Percentiles rank a stretch among this genome's conserved stretches.
Conservation (phyloP, 1,140 invertebrate genomes). For the Pogonognathellus flavescens region DNA sequence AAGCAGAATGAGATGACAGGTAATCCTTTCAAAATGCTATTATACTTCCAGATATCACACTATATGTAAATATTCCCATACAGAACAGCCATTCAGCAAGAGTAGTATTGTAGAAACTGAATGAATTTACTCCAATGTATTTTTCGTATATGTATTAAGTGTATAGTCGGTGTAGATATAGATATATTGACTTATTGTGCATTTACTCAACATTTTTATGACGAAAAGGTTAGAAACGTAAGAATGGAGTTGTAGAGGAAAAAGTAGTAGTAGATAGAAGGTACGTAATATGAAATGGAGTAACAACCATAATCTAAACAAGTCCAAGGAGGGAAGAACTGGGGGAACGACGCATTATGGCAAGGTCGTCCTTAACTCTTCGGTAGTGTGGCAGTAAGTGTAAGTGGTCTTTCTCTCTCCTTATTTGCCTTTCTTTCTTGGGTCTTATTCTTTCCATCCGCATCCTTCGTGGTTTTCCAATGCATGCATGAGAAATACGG, state of each 20-base stretch:
- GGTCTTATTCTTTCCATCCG: neutral
- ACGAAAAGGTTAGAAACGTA: conserved; percentile 29
- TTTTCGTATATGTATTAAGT: too few species aligned
- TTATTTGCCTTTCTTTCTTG: neutral
- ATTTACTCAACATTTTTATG: neutral
- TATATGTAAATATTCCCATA: too few species aligned
- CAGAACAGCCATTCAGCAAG: too few species aligned
- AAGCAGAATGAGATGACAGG: conserved; percentile 12
- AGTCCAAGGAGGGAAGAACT: conserved; percentile 41
- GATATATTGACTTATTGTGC: neutral
- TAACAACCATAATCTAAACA: conserved; percentile 49
- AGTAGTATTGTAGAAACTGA: too few species aligned
- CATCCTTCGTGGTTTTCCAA: neutral
- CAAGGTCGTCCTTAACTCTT: conserved; percentile 8
- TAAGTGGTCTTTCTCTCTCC: neutral
- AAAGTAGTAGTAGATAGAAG: conserved; percentile 2
- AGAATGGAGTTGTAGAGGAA: neutral
- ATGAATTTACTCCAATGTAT: too few species aligned
- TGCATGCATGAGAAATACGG: neutral
- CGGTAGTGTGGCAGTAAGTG: neutral
- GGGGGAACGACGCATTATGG: conserved; percentile 29
- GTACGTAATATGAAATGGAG: conserved; percentile 34
- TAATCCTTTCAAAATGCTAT: conserved; percentile 29
- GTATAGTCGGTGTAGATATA: neutral
- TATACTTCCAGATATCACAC: conserved; percentile 29